Base-by-base conservation (phyloP, 2,888 invertebrate species). In the Heliconius aoede region DNA sequence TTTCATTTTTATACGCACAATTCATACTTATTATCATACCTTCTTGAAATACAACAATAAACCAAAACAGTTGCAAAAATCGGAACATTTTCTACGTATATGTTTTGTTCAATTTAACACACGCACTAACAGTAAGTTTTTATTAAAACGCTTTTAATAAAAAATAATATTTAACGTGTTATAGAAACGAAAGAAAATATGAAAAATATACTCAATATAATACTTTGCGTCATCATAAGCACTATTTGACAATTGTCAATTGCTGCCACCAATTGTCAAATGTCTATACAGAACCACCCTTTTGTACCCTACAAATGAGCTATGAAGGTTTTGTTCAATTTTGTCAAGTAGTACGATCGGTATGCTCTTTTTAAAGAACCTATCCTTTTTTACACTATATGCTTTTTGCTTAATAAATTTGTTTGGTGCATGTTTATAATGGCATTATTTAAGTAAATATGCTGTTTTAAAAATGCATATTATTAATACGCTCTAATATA, bases 21-120 rank as follows among this genome's bases (percentile, higher is more conserved):
- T 69, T 32, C 15, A 4, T 15, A 15, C n/a, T 30, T 28, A 51
- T 32, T 55, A 69, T 51, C 69, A 55, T 69, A 69, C 83, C 82
- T 79, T 78, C 85, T 82, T 87, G 84, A 30, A 69, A 32, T 55
- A 55, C 55, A 69, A 51, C 55, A 51, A 69, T 69, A 51, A 69
- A 55, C 51, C 85, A 86, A 83, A 87, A 85, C 82, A 87, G 81
- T 72, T 83, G 80, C 82, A 87, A 81, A 80, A 86, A 83, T 80
- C 84, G 84, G 81, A 86, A 85, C 91, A 91, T 91, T 81, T 69
- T 64, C 24, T 13, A 32, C 15, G 30, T 58, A 26, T 28, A 4
- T 26, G 21, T 3, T 65, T 65, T 65, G 7, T 55, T 24, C 30
- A 30, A 21, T 5, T 21, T 3, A 28, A 68, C 11, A 51, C 28